A percentile compares a stretch with the other conserved stretches of the same genome.
phyloP scores from a whole-genome alignment of 2,888 invertebrate genomes.

The Caenorhabditis panamensis region DNA sequence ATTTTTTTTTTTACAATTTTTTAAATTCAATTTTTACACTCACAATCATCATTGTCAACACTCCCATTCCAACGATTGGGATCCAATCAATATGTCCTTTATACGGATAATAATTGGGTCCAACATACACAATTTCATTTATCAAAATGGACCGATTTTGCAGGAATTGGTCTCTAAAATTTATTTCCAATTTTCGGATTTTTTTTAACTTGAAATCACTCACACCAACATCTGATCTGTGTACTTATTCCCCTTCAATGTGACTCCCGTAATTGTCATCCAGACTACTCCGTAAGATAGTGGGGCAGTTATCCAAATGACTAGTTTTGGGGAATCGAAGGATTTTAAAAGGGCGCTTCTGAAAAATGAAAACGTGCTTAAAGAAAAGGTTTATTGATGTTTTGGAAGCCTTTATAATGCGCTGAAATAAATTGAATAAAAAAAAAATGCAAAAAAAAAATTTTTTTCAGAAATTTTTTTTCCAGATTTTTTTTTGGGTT shows the following conservation, averaged over 20 bases:
- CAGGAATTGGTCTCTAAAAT: conserved; percentile 27
- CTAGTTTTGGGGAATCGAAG: conserved; percentile 24
- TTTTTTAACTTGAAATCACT: not conserved
- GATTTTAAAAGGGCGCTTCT: conserved; percentile 37
- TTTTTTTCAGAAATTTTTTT: no score
- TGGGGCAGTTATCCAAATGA: conserved; percentile 36
- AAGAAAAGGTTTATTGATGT: not conserved
- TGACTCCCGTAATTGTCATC: conserved; percentile 31
- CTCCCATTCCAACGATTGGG: conserved; percentile 28
- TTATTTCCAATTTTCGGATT: no score
- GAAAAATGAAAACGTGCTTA: not conserved
- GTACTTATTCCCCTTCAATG: conserved; percentile 23
- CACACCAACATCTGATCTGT: conserved; percentile 34
- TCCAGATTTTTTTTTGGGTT: no score
- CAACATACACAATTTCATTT: conserved; percentile 22
- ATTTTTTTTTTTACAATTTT: not conserved
- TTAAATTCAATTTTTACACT: not conserved
- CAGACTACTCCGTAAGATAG: conserved; percentile 26
- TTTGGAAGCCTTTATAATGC: no score
- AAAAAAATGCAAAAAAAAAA: no score
- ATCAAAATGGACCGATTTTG: conserved; percentile 11
- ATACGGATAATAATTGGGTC: conserved; percentile 39
- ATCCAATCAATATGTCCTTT: conserved; percentile 26
- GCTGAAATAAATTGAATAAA: no score
- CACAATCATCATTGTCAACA: conserved; percentile 47